Evolutionary conservation across 2,888 invertebrate species (phyloP).

Genomic region (Apamea crenata): DNA sequence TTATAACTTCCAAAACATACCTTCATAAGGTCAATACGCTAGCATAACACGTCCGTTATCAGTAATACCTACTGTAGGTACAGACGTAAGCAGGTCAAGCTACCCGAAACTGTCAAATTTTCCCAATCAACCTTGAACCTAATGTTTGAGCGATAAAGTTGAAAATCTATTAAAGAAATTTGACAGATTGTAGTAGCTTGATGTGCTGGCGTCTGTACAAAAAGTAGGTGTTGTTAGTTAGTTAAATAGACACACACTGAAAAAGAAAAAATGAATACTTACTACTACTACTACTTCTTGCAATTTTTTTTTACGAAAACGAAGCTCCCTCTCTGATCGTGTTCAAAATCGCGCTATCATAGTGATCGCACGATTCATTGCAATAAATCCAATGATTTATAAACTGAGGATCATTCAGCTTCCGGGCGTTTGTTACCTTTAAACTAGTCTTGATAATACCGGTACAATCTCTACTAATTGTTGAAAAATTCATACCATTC

Average conservation of each 20-base stretch:
- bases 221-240: background rate
- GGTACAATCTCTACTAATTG: background rate
- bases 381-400: background rate
- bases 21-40: constrained; percentile 10
- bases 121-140: too few species aligned
- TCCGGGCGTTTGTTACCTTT: background rate
- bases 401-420: background rate
- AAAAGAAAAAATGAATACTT: too few species aligned
- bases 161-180: too few species aligned
- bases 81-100: too few species aligned
- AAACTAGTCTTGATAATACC: background rate
- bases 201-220: too few species aligned
- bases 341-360: background rate
- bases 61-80: background rate
- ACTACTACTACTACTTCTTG: background rate
- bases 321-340: background rate
- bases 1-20: background rate
- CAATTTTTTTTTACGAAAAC: background rate
- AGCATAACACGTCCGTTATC: constrained; percentile 1
- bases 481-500: background rate
- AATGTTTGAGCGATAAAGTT: too few species aligned
- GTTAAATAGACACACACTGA: background rate
- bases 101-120: too few species aligned
- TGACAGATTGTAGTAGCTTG: too few species aligned
- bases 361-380: too few species aligned